Percentiles rank a stretch among this genome's conserved stretches.
Evolutionary conservation across 2,797 vertebrate genomes (phyloP).

Genomic region (Fundulus diaphanus): DNA sequence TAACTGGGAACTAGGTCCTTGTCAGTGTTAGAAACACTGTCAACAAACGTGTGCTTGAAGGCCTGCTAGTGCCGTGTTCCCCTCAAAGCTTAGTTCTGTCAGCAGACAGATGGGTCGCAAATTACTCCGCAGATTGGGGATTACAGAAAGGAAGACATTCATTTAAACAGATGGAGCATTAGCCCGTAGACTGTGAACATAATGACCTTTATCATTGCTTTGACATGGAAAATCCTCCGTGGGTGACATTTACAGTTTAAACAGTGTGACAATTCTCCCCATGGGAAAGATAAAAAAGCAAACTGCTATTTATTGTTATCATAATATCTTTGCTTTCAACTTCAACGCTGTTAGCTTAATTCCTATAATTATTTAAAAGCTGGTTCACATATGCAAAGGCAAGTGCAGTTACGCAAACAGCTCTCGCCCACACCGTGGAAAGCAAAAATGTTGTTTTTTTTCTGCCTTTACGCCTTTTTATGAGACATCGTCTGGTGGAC

Average conservation of each 20-base stretch:
- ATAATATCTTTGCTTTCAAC: not conserved
- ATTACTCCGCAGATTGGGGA: slow-evolving; percentile 24
- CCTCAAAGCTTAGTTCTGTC: slow-evolving; percentile 21
- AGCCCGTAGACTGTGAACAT: slow-evolving; percentile 29
- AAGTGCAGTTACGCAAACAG: slow-evolving; percentile 2
- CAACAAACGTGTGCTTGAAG: slow-evolving; percentile 31
- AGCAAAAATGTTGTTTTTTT: slow-evolving; percentile 12
- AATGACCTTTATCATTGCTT: slow-evolving; percentile 38
- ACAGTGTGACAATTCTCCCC: slow-evolving; percentile 13
- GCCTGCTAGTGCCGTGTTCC: slow-evolving; percentile 40
- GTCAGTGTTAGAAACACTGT: slow-evolving; percentile 47
- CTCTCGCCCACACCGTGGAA: slow-evolving; percentile 33
- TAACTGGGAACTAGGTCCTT: slow-evolving; percentile 33
- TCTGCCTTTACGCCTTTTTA: slow-evolving; percentile 7
- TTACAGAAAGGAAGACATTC: slow-evolving; percentile 20
- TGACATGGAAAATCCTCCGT: slow-evolving; percentile 9
- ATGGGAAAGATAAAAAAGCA: slow-evolving; percentile 6
- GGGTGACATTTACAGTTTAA: slow-evolving; percentile 13
- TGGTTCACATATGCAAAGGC: not conserved
- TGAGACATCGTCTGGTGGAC: slow-evolving; percentile 23
- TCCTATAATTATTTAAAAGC: not conserved
- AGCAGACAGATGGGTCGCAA: slow-evolving; percentile 22
- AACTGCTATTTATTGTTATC: not conserved
- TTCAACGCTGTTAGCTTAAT: not conserved
- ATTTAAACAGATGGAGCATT: slow-evolving; percentile 30